Base-by-base conservation (phyloP, 2,888 invertebrate genomes). In the Meta bourneti region DNA sequence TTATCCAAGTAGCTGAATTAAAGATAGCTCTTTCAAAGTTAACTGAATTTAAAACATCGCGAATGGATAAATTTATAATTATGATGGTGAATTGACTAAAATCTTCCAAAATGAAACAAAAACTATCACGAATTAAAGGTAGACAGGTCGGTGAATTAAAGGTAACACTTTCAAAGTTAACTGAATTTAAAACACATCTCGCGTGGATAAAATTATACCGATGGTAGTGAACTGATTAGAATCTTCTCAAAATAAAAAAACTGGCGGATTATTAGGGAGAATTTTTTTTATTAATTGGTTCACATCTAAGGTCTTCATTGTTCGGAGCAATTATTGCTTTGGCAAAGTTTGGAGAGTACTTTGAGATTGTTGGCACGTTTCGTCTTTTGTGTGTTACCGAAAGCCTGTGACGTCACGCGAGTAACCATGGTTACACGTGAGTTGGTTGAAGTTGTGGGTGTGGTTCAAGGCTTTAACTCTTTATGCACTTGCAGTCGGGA, bases 301-400 rank as follows among this genome's bases (percentile, higher is more conserved):
- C 82, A n/a, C n/a, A 87, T 91, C 78, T 70, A 83, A 54, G 75
- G 71, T 78, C 77, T 82, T 91, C 83, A 87, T 87, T 87, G 83
- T 83, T 87, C 75, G 83, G 79, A 87, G 72, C 91, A 91, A 91
- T 91, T 91, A 91, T 91, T 91, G 87, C 87, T 91, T 87, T 82
- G 78, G 72, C 77, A 78, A 91, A 91, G 91, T 83, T 91, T 82
- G 83, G 54, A n/a, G 86, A 74, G 81, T 70, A 86, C 77, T 86
- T 91, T 86, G 86, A 81, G 86, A 91, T 91, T 91, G 91, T 91
- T 91, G 91, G 91, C 91, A 91, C 91, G 91, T 91, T 86, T 82
- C 87, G 77, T 54, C 91, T 83, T 91, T 91, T 80, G 86, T 78
- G 77, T 78, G 69, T 81, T 81, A 81, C 74, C 48, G 75, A 49